phyloP scores from a whole-genome alignment of 2,113 vertebrate species.

The Callopanchax toddi region DNA sequence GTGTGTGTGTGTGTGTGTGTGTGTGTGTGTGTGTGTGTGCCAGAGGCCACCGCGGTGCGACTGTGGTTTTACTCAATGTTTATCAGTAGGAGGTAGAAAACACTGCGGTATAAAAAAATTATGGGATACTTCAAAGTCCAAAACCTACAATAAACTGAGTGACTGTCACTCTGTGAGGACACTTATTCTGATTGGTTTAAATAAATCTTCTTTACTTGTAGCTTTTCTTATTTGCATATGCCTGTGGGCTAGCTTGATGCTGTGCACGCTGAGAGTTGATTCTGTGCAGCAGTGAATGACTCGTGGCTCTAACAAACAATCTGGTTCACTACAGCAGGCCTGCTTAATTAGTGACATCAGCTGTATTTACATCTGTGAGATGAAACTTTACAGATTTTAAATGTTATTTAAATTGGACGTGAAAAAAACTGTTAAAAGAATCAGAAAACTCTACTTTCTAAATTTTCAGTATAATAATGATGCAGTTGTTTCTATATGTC shows the following conservation, averaged over 20 bases:
- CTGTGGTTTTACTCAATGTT: background rate
- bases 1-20: too few species aligned
- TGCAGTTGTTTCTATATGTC: too few species aligned
- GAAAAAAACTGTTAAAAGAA: background rate
- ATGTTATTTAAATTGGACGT: background rate
- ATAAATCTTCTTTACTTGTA: background rate
- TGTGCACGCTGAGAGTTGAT: background rate
- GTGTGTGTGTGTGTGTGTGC: too few species aligned
- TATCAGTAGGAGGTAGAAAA: conserved; percentile 3
- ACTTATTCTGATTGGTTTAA: background rate
- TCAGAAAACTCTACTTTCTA: too few species aligned
- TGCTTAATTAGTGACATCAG: background rate
- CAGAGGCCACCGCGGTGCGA: too few species aligned
- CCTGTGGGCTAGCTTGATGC: background rate
- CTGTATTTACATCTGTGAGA: background rate
- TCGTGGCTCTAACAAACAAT: background rate
- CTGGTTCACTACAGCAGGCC: background rate
- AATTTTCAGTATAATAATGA: too few species aligned
- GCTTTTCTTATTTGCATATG: background rate
- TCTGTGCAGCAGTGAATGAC: background rate
- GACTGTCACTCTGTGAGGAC: background rate
- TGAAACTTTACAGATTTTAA: background rate
- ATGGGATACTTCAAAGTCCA: background rate
- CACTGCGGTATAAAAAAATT: background rate
- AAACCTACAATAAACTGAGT: background rate